These are phyloP conservation scores for Chrysoperla carnea DNA, from an alignment of 1,140 invertebrate species.

Conservation along the genomic window DNA sequence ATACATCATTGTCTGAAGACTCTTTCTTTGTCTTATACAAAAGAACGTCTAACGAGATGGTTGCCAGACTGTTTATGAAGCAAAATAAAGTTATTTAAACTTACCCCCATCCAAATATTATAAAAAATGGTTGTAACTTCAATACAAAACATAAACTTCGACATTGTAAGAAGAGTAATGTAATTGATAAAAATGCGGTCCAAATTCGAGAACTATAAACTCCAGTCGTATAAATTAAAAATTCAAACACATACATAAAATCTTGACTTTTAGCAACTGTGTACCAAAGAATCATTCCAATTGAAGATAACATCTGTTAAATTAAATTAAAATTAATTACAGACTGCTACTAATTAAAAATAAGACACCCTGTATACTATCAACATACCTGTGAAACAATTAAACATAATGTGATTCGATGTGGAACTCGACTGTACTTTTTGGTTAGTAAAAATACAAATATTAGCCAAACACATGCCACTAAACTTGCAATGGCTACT, in stretches of 20 bases:
- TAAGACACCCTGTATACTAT: no score
- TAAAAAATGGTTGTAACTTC: conserved; percentile 49
- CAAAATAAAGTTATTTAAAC: no score
- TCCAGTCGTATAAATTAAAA: conserved; percentile 50
- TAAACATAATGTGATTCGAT: conserved; percentile 61
- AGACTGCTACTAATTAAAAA: conserved; percentile 2
- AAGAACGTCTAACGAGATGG: conserved; percentile 9
- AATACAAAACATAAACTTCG: conserved; percentile 65
- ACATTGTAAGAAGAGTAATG: conserved; percentile 63
- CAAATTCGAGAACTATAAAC: conserved; percentile 64
- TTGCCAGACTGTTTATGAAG: no score
- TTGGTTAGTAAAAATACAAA: conserved; percentile 57
- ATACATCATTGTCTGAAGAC: no score
- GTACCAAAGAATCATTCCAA: conserved; percentile 53
- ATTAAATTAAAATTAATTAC: conserved; percentile 23
- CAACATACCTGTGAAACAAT: conserved; percentile 58
- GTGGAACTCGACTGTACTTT: conserved; percentile 61
- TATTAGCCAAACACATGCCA: conserved; percentile 63
- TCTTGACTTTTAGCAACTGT: conserved; percentile 24
- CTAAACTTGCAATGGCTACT: conserved; percentile 55
- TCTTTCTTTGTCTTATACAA: not conserved
- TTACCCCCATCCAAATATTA: conserved; percentile 62
- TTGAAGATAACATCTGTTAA: conserved; percentile 21
- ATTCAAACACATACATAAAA: conserved; percentile 48
- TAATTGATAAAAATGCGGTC: conserved; percentile 63